phyloP scores from a whole-genome alignment of 2,888 invertebrate species.

The Neria commutata region DNA sequence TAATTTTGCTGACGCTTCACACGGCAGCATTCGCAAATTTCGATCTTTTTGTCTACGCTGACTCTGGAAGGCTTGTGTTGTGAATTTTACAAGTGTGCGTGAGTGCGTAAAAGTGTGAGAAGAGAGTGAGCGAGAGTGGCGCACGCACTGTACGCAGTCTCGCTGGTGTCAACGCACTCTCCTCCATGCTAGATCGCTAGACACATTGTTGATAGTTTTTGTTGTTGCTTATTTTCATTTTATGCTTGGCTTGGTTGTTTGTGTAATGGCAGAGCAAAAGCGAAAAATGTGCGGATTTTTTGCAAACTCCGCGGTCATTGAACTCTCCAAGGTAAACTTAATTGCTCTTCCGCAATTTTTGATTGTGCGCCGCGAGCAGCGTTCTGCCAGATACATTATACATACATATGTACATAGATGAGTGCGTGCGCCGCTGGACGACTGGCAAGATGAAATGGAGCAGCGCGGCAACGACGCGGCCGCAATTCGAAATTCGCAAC shows the following conservation, averaged over 20 bases:
- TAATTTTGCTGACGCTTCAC: not conserved
- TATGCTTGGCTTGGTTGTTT: constrained; percentile 30
- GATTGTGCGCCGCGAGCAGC: too few relatives aligned
- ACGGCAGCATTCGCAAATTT: not conserved
- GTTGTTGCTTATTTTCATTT: constrained; percentile 6
- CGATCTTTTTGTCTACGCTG: not conserved
- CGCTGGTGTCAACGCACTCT: constrained; percentile 31
- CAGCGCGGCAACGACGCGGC: too few relatives aligned
- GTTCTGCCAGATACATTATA: too few relatives aligned
- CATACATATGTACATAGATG: too few relatives aligned
- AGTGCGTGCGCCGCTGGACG: constrained; percentile 4
- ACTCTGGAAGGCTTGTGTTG: too few relatives aligned
- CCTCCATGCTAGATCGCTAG: not conserved
- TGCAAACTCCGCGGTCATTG: constrained; percentile 35
- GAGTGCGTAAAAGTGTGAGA: too few relatives aligned
- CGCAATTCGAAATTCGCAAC: not conserved
- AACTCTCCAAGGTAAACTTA: constrained; percentile 34
- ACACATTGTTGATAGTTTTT: not conserved
- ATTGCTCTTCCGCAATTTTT: constrained; percentile 15
- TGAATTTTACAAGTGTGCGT: too few relatives aligned
- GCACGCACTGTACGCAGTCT: constrained; percentile 1
- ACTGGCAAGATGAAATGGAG: not conserved
- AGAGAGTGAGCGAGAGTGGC: constrained; percentile 19
- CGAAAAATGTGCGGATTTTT: constrained; percentile 14
- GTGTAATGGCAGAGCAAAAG: constrained; percentile 28